Percentiles rank a stretch among this genome's conserved stretches.
Conservation (phyloP, 2,797 vertebrate species). For the Masticophis lateralis region DNA sequence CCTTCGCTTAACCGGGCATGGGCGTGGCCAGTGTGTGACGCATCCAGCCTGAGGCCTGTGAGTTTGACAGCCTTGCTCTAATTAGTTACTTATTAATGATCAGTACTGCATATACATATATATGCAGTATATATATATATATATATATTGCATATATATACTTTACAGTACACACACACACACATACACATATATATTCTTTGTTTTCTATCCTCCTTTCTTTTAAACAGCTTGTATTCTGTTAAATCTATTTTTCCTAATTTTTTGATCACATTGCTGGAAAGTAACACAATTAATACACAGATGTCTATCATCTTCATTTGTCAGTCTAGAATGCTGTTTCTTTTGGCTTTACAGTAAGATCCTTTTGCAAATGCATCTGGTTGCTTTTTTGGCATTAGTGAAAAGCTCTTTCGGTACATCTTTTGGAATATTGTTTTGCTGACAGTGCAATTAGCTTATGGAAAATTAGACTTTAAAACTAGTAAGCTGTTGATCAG, state of each 20-base stretch:
- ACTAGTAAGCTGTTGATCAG: constrained; percentile 9
- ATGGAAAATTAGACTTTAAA: constrained; percentile 27
- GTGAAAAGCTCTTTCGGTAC: constrained; percentile 22
- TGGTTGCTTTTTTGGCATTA: constrained; percentile 14
- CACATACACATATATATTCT: too few relatives aligned
- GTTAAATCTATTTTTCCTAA: constrained; percentile 33
- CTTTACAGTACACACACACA: too few relatives aligned
- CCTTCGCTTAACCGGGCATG: too few relatives aligned
- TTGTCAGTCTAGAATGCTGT: neutral
- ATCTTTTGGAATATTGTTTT: neutral
- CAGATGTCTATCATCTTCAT: neutral
- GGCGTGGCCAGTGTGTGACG: too few relatives aligned
- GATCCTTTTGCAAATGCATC: constrained; percentile 11
- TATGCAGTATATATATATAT: too few relatives aligned
- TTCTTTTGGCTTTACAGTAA: neutral
- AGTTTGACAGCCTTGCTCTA: too few relatives aligned
- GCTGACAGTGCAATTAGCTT: constrained; percentile 3
- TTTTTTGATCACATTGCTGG: neutral
- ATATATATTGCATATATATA: too few relatives aligned
- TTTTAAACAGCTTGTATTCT: constrained; percentile 44
- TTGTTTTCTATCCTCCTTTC: neutral
- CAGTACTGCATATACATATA: too few relatives aligned
- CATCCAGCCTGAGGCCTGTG: too few relatives aligned
- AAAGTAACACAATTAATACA: constrained; percentile 38
- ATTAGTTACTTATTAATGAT: too few relatives aligned